A percentile compares a stretch with the other conserved stretches of the same genome.
phyloP scores from a whole-genome alignment of 2,888 invertebrate genomes.

The Agrotis clavis region DNA sequence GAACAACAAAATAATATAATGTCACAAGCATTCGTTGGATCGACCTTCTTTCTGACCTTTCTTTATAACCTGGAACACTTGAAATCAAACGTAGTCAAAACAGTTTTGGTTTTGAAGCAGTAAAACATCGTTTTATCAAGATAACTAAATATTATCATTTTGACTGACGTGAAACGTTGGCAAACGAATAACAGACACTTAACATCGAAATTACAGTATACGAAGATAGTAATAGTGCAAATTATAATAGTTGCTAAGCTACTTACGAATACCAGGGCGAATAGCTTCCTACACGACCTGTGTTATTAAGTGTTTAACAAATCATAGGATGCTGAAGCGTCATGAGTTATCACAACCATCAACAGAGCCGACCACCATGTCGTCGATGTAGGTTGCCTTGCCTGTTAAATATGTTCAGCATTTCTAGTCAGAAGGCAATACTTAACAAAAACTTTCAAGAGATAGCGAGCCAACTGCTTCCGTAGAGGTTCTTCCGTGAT shows the following conservation, averaged over 20 bases:
- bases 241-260: conserved; percentile 5
- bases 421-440: not conserved
- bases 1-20: not conserved
- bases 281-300: conserved; percentile 14
- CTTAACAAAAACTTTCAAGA: conserved; percentile 6
- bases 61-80: conserved; percentile 10
- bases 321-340: conserved; percentile 23
- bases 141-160: conserved; percentile 11
- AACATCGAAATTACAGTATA: conserved; percentile 2
- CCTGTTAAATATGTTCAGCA: not conserved
- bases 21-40: conserved; percentile 8
- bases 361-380: not conserved
- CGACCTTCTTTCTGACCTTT: conserved; percentile 19
- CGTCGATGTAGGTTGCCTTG: not conserved
- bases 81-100: conserved; percentile 27
- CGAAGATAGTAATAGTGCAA: conserved; percentile 5
- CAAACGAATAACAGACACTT: not conserved
- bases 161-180: not conserved
- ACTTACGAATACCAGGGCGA: conserved; percentile 28
- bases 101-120: not conserved
- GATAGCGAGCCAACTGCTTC: conserved; percentile 30
- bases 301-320: conserved; percentile 33
- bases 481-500: conserved; percentile 10
- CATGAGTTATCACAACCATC: conserved; percentile 5
- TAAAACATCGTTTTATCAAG: conserved; percentile 10